These are phyloP conservation scores for Ptychadena robeensis DNA, from an alignment of 2,797 vertebrate genomes.

Conservation along the genomic window DNA sequence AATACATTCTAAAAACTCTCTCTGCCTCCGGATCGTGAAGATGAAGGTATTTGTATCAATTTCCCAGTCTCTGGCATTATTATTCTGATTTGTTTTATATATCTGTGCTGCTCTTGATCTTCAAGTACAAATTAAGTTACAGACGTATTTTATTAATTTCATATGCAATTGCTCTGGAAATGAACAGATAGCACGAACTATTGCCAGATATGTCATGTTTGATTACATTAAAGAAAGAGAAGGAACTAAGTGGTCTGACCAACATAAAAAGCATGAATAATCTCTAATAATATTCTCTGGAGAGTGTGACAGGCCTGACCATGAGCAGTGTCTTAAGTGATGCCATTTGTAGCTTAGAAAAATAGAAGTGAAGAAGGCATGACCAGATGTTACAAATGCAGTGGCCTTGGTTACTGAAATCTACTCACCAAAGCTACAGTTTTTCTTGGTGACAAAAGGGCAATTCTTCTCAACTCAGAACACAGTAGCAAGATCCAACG, in stretches of 20 bases:
- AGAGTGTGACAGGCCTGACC: conserved; percentile 27
- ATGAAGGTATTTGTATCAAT: conserved; percentile 12
- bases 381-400: not conserved
- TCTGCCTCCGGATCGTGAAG: not conserved
- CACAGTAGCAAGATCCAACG: too few relatives aligned
- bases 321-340: conserved; percentile 18
- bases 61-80: not conserved
- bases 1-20: too few relatives aligned
- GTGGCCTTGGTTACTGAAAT: too few relatives aligned
- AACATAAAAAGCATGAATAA: conserved; percentile 30
- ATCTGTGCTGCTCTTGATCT: conserved; percentile 7
- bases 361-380: not conserved
- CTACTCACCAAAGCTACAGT: too few relatives aligned
- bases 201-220: conserved; percentile 35
- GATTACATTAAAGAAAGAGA: not conserved
- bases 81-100: not conserved
- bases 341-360: not conserved
- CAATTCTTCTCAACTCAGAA: not conserved
- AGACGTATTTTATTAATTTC: conserved; percentile 22
- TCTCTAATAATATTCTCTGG: conserved; percentile 28
- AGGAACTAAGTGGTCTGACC: conserved; percentile 13
- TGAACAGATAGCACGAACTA: conserved; percentile 18
- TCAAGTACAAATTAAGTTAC: conserved; percentile 15
- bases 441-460: not conserved
- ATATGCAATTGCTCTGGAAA: conserved; percentile 21